phyloP scores from a whole-genome alignment of 1,140 invertebrate species.

The Aplysia californica region DNA sequence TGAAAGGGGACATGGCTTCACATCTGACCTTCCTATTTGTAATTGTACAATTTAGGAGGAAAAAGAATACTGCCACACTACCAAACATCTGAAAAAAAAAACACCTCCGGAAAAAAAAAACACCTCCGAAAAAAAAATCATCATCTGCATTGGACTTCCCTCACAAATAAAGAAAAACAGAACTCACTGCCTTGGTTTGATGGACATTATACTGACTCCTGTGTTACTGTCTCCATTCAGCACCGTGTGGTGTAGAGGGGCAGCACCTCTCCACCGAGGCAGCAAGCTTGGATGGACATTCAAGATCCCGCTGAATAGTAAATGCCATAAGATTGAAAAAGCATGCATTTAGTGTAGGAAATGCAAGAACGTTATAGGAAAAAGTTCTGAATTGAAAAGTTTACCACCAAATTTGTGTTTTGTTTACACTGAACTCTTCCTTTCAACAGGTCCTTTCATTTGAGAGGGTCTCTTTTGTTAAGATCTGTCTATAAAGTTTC shows the following conservation, averaged over 20 bases:
- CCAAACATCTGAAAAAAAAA: background rate
- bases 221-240: slow-evolving; percentile 84
- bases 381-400: no score
- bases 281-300: slow-evolving; percentile 88
- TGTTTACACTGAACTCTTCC: no score
- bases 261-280: slow-evolving; percentile 92
- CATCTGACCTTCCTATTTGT: no score
- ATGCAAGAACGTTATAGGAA: no score
- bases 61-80: background rate
- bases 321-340: background rate
- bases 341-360: no score
- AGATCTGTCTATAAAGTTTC: no score
- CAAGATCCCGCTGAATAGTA: slow-evolving; percentile 75
- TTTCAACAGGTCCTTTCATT: no score
- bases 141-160: background rate
- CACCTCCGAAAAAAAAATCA: background rate
- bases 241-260: slow-evolving; percentile 86
- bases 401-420: no score
- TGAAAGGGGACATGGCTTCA: no score
- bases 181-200: slow-evolving; percentile 80
- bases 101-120: background rate
- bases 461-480: no score
- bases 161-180: background rate
- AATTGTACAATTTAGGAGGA: background rate
- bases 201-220: slow-evolving; percentile 90